A percentile compares a stretch with the other conserved stretches of the same genome.
Conservation (phyloP, 2,888 invertebrate species). For the Euclidia mi region DNA sequence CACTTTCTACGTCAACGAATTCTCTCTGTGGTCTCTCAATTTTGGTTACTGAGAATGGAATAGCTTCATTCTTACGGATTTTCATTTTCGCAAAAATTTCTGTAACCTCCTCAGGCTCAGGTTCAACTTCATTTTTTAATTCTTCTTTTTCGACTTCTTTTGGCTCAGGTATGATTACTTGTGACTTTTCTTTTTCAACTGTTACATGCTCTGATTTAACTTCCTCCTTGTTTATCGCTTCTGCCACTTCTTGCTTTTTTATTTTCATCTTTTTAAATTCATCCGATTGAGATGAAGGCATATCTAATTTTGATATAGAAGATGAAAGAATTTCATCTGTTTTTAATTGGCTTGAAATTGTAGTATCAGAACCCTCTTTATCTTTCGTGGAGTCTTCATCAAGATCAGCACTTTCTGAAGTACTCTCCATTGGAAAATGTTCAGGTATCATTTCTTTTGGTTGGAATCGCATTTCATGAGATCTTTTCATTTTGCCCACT, state of each 20-base stretch:
- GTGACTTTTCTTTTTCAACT: too few species aligned
- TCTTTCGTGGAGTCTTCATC: conserved; percentile 83
- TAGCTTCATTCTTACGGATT: conserved; percentile 65
- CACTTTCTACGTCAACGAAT: conserved; percentile 86
- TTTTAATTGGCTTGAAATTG: conserved; percentile 84
- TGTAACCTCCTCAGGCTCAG: conserved; percentile 68
- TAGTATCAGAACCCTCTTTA: conserved; percentile 82
- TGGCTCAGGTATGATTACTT: too few species aligned
- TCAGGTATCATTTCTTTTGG: conserved; percentile 90
- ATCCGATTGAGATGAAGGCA: conserved; percentile 74
- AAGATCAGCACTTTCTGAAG: conserved; percentile 81
- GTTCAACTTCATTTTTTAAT: conserved; percentile 28
- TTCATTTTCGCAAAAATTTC: conserved; percentile 67
- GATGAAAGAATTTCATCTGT: conserved; percentile 83
- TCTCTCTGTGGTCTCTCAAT: conserved; percentile 77
- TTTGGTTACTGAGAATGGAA: conserved; percentile 82
- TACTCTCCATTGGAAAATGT: conserved; percentile 78
- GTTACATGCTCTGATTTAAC: too few species aligned
- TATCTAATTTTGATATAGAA: conserved; percentile 83
- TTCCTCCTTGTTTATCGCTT: too few species aligned
- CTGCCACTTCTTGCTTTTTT: too few species aligned
- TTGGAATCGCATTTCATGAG: conserved; percentile 97
- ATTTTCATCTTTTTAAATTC: too few species aligned
- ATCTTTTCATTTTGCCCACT: conserved; percentile 95
- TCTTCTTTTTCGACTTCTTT: too few species aligned